These are phyloP conservation scores for Thalassarche chlororhynchos DNA, from an alignment of 2,113 vertebrate genomes.

Conservation along the genomic window DNA sequence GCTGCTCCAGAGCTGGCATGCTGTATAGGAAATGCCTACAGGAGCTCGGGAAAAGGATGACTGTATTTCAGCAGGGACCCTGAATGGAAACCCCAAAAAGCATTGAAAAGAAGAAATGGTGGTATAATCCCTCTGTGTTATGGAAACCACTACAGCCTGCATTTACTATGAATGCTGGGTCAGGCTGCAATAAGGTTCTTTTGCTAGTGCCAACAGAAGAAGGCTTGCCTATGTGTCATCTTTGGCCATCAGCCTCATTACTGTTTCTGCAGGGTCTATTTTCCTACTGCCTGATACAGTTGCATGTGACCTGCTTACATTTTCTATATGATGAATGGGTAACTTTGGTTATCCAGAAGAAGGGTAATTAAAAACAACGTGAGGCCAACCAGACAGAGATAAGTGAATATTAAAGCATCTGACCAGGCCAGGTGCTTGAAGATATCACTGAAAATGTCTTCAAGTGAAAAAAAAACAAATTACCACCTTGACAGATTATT, in stretches of 20 bases:
- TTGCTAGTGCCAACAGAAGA: neutral
- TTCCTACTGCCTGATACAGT: neutral
- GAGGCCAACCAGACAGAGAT: neutral
- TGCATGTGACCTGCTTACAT: neutral
- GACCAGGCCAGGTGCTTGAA: neutral
- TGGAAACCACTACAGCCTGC: neutral
- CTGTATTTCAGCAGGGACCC: neutral
- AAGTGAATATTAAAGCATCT: neutral
- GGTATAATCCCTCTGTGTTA: neutral
- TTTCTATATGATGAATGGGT: neutral
- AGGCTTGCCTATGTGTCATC: neutral
- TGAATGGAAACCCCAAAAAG: neutral
- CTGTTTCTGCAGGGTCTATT: neutral
- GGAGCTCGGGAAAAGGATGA: neutral
- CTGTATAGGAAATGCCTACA: neutral
- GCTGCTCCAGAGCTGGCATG: neutral
- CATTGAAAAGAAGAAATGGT: neutral
- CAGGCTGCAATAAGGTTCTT: neutral
- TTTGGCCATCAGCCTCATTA: neutral
- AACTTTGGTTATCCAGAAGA: neutral
- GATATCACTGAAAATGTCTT: neutral
- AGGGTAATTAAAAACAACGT: neutral
- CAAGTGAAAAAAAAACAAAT: neutral
- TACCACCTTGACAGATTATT: constrained; percentile 51
- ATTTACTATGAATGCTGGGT: neutral